These are phyloP conservation scores for Carettochelys insculpta DNA, from an alignment of 2,113 vertebrate species.

Conservation along the genomic window DNA sequence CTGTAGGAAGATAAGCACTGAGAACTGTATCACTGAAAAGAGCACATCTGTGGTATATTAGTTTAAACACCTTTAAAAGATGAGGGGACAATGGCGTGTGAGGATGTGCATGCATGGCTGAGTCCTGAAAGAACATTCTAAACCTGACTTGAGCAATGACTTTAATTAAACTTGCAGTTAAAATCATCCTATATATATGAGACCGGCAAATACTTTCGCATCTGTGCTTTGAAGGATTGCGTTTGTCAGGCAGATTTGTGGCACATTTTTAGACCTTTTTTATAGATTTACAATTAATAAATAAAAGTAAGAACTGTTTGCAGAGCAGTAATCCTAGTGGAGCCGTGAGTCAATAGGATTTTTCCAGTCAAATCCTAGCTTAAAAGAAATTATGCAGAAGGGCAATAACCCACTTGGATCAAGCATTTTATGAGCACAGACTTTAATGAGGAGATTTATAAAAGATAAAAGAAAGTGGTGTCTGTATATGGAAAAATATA, in stretches of 20 bases:
- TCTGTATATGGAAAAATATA: neutral
- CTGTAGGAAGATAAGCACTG: neutral
- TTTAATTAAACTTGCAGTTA: neutral
- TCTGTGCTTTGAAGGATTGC: neutral
- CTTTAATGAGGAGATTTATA: neutral
- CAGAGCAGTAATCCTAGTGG: neutral
- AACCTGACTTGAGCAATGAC: neutral
- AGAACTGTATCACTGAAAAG: neutral
- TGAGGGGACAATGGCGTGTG: accelerated
- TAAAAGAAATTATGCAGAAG: neutral
- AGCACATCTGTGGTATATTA: neutral
- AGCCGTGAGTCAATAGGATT: neutral
- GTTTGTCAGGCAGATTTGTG: neutral
- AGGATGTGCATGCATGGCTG: neutral
- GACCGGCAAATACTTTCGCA: neutral
- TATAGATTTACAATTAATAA: neutral
- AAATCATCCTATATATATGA: neutral
- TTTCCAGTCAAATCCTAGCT: neutral
- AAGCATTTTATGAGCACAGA: neutral
- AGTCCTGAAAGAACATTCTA: neutral
- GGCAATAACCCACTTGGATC: neutral
- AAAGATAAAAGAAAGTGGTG: neutral
- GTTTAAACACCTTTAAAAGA: neutral
- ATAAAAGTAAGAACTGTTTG: neutral
- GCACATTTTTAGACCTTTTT: neutral